Evolutionary conservation across 2,797 vertebrate genomes (phyloP).

Genomic region (Malurus leucopterus): DNA sequence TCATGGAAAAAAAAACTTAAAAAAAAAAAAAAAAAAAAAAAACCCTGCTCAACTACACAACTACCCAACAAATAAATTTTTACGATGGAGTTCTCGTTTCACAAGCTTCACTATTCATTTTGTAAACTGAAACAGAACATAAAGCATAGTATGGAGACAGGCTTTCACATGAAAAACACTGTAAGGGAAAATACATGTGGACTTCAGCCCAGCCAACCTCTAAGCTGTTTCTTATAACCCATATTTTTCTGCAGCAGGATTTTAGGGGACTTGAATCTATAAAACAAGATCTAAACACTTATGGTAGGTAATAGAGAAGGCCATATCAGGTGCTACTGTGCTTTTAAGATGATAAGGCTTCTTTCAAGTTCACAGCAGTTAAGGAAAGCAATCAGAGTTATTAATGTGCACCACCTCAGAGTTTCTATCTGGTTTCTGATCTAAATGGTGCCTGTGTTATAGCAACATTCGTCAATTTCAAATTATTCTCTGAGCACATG

Average conservation of each 20-base stretch:
- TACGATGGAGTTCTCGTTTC: neutral
- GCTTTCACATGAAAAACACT: neutral
- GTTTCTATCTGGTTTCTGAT: conserved; percentile 30
- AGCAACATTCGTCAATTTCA: conserved; percentile 43
- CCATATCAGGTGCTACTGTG: neutral
- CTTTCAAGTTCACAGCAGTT: conserved; percentile 16
- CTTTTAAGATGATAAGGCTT: conserved; percentile 30
- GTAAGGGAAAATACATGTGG: neutral
- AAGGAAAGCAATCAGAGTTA: conserved; percentile 14
- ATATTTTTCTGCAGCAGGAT: neutral
- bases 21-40: no score
- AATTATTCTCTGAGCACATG: conserved; percentile 1
- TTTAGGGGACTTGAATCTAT: neutral
- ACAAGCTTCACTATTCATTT: neutral
- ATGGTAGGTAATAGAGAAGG: neutral
- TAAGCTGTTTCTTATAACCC: neutral
- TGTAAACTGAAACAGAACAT: neutral
- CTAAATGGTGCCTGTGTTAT: conserved; percentile 15
- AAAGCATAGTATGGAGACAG: neutral
- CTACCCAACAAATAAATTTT: neutral
- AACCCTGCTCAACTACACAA: neutral
- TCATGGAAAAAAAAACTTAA: neutral
- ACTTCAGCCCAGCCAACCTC: neutral
- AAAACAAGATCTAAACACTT: neutral
- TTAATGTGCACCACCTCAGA: neutral